phyloP scores from a whole-genome alignment of 2,113 vertebrate species.

The Rutilus rutilus region DNA sequence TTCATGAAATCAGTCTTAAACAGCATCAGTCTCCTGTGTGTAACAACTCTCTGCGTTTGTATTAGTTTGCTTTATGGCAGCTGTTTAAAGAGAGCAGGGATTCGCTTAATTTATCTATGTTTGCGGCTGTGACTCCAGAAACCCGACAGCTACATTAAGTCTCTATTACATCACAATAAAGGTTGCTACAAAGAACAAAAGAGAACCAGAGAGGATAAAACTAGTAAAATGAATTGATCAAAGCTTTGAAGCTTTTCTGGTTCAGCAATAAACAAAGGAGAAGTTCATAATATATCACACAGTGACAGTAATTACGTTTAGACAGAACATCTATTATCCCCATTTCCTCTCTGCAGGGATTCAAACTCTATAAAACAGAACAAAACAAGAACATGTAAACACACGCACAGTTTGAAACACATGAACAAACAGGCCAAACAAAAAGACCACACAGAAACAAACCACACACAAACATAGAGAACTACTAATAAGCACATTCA shows the following conservation, averaged over 20 bases:
- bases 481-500: not conserved
- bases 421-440: not conserved
- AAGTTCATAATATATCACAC: conserved; percentile 11
- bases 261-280: not conserved
- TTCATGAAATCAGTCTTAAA: conserved; percentile 17
- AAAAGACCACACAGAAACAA: conserved; percentile 2
- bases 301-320: conserved; percentile 10
- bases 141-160: conserved; percentile 30
- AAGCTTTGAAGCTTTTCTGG: conserved; percentile 6
- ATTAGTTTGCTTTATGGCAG: conserved; percentile 26
- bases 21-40: not conserved
- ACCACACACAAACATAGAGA: not conserved
- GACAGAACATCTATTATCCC: conserved; percentile 22
- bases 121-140: not conserved
- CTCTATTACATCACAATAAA: conserved; percentile 37
- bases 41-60: conserved; percentile 12
- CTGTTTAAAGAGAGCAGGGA: not conserved
- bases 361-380: not conserved
- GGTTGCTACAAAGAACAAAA: conserved; percentile 15
- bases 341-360: conserved; percentile 12
- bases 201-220: conserved; percentile 1
- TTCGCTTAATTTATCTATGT: conserved; percentile 21
- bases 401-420: not conserved
- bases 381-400: not conserved
- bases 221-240: conserved; percentile 19